A percentile compares a stretch with the other conserved stretches of the same genome.
phyloP scores from a whole-genome alignment of 2,113 vertebrate genomes.

The Regulus satrapa region DNA sequence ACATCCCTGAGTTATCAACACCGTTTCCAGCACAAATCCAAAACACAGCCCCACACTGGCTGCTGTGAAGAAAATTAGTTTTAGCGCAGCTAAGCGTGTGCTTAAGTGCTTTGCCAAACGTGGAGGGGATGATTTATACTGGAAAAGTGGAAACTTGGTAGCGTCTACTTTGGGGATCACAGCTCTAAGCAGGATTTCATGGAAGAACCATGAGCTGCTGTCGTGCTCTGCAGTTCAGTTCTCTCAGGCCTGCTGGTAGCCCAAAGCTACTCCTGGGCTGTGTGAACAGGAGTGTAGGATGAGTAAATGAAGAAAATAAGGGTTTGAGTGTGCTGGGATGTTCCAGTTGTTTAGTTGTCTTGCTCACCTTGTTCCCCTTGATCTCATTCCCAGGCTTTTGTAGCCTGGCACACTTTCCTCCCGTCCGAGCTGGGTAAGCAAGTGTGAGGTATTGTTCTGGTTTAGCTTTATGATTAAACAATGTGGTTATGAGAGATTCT shows the following conservation, averaged over 20 bases:
- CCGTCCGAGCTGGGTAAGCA: neutral
- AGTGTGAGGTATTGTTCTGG: neutral
- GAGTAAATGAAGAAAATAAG: neutral
- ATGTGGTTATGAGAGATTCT: neutral
- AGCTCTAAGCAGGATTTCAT: neutral
- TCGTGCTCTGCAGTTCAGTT: neutral
- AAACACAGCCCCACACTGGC: neutral
- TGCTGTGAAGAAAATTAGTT: neutral
- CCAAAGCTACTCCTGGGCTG: neutral
- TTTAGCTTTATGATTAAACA: neutral
- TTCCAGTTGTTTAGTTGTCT: neutral
- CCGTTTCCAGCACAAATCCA: neutral
- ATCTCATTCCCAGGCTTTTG: neutral
- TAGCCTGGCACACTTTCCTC: neutral
- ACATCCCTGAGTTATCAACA: neutral
- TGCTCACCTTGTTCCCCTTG: neutral
- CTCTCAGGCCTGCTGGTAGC: neutral
- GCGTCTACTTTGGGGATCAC: neutral
- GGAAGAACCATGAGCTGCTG: neutral
- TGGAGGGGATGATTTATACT: slow-evolving; percentile 14
- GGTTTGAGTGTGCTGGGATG: neutral
- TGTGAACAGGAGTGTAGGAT: neutral
- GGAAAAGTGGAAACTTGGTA: neutral
- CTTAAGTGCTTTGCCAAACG: slow-evolving; percentile 7
- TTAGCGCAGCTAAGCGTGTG: neutral